Evolutionary conservation across 2,113 vertebrate genomes (phyloP).

Genomic region (Cephalopholis sonnerati): DNA sequence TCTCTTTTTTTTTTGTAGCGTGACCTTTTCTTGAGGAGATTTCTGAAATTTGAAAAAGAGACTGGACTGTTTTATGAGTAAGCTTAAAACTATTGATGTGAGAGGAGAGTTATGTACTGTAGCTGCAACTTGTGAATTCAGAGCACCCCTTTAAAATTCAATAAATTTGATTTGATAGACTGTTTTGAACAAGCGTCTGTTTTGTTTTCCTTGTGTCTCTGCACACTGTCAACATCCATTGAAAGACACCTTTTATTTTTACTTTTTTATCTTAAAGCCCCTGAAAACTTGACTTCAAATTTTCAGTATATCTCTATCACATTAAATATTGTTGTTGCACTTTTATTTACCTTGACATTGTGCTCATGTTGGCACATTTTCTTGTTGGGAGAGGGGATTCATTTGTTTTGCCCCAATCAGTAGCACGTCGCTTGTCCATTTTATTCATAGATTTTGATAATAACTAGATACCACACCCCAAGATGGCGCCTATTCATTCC

Average conservation of each 20-base stretch:
- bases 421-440: neutral
- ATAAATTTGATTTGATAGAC: slow-evolving; percentile 85
- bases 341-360: neutral
- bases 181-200: slow-evolving; percentile 61
- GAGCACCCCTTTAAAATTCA: slow-evolving; percentile 81
- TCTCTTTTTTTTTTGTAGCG: slow-evolving; percentile 66
- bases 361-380: neutral
- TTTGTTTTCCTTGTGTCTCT: slow-evolving; percentile 39
- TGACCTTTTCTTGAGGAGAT: slow-evolving; percentile 60
- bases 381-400: neutral
- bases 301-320: neutral
- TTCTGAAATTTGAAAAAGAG: slow-evolving; percentile 63
- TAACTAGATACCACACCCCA: too few relatives aligned
- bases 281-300: neutral
- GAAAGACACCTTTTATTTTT: neutral
- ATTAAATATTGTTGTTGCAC: neutral
- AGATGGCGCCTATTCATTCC: too few relatives aligned
- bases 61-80: slow-evolving; percentile 71
- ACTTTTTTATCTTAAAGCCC: neutral
- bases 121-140: slow-evolving; percentile 81
- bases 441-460: too few relatives aligned
- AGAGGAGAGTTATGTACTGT: slow-evolving; percentile 75
- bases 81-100: slow-evolving; percentile 57
- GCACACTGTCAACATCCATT: neutral
- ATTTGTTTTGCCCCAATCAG: neutral